Conservation (phyloP, 2,888 invertebrate genomes). For the Eulithis testata region DNA sequence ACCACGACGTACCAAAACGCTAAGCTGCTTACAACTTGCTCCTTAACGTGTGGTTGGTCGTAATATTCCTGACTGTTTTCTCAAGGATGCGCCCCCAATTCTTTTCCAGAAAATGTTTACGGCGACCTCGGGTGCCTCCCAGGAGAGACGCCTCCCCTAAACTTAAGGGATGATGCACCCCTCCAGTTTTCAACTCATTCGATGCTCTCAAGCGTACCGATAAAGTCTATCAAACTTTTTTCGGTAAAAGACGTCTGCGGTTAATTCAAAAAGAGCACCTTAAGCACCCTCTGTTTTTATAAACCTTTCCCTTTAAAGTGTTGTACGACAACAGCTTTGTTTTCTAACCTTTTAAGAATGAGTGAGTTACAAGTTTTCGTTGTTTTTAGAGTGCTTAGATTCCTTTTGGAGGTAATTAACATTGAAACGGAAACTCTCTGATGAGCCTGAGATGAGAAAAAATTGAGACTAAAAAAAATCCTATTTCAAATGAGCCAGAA, state of each 20-base stretch:
- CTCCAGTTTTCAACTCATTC: slow-evolving; percentile 46
- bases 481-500: not conserved
- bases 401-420: slow-evolving; percentile 17
- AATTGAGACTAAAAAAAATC: slow-evolving; percentile 1
- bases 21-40: not conserved
- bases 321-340: slow-evolving; percentile 12
- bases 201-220: slow-evolving; percentile 48
- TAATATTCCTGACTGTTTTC: slow-evolving; percentile 38
- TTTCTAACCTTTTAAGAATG: slow-evolving; percentile 15
- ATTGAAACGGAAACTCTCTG: slow-evolving; percentile 13
- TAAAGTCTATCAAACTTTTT: slow-evolving; percentile 55
- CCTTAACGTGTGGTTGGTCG: not conserved
- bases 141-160: slow-evolving; percentile 39
- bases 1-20: not conserved
- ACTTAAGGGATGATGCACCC: slow-evolving; percentile 32
- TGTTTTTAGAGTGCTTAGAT: slow-evolving; percentile 8
- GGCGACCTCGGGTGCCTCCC: slow-evolving; percentile 47
- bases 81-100: slow-evolving; percentile 53
- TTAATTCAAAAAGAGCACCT: slow-evolving; percentile 21
- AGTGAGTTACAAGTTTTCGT: slow-evolving; percentile 5
- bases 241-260: slow-evolving; percentile 29
- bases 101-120: slow-evolving; percentile 62
- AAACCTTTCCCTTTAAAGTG: slow-evolving; percentile 15
- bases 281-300: slow-evolving; percentile 15
- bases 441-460: not conserved